Percentiles rank a stretch among this genome's conserved stretches.
phyloP scores from a whole-genome alignment of 1,140 invertebrate genomes.

The Brachionus paranguensis region DNA sequence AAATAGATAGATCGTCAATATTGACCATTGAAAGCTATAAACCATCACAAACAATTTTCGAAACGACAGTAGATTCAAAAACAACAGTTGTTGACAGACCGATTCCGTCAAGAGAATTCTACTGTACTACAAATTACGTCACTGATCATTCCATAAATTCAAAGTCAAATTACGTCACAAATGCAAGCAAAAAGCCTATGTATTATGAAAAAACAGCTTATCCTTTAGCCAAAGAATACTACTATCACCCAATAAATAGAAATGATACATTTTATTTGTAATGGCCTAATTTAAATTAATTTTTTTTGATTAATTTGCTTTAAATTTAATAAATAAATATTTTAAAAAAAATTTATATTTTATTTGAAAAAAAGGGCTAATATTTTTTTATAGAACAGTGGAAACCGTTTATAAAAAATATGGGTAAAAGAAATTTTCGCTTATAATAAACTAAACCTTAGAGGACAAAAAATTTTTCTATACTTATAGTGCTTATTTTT shows the following conservation, averaged over 20 bases:
- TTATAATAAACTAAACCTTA: no score
- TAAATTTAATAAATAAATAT: background rate
- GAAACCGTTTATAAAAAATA: no score
- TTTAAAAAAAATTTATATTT: no score
- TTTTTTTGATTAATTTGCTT: background rate
- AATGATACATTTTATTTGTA: background rate
- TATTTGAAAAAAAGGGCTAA: no score
- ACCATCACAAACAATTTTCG: background rate
- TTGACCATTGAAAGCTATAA: background rate
- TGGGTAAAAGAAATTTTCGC: no score
- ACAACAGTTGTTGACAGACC: background rate
- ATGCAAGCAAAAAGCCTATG: background rate
- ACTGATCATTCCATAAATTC: background rate
- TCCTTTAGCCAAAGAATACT: background rate
- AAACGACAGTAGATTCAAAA: slow-evolving; percentile 16
- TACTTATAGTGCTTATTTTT: no score
- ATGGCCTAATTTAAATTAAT: background rate
- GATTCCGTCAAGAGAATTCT: background rate
- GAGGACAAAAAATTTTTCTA: no score
- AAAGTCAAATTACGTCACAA: background rate
- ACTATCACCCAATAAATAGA: background rate
- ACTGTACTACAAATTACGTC: background rate
- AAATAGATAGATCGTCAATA: background rate
- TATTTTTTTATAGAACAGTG: no score
- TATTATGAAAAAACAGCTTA: background rate